phyloP scores from a whole-genome alignment of 2,113 vertebrate species.

The Mionectes macconnelli region DNA sequence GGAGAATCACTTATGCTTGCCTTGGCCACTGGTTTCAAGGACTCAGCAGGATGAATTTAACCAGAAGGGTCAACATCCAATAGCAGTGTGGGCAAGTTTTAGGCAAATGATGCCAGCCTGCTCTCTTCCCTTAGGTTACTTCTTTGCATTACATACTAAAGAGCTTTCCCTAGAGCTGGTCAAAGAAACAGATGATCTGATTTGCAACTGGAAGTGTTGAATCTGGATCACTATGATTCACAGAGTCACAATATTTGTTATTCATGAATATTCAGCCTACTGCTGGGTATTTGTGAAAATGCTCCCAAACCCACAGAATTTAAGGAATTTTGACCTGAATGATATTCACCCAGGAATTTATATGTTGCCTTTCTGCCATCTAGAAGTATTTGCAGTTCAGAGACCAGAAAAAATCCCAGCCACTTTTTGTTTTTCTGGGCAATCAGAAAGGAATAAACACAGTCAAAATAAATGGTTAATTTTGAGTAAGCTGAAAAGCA shows the following conservation, averaged over 20 bases:
- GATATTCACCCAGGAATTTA: not conserved
- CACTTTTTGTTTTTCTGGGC: not conserved
- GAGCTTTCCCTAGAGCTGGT: not conserved
- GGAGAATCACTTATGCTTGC: not conserved
- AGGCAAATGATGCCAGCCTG: not conserved
- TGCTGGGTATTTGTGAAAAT: not conserved
- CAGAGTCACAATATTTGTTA: not conserved
- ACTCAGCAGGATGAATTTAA: not conserved
- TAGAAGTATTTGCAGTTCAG: not conserved
- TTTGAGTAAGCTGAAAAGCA: not conserved
- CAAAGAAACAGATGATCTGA: constrained; percentile 13
- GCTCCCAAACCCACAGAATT: not conserved
- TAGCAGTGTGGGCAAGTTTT: not conserved
- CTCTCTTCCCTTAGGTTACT: not conserved
- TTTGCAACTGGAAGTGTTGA: not conserved
- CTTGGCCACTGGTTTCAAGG: not conserved
- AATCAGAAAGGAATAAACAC: not conserved
- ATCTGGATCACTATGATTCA: not conserved
- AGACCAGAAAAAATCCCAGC: not conserved
- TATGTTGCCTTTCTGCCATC: not conserved
- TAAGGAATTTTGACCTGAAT: not conserved
- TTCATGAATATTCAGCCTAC: not conserved
- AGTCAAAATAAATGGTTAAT: not conserved
- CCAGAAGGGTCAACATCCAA: not conserved
- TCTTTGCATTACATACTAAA: not conserved